These are phyloP conservation scores for Sisor rabdophorus DNA, from an alignment of 2,113 vertebrate species.

Conservation along the genomic window DNA sequence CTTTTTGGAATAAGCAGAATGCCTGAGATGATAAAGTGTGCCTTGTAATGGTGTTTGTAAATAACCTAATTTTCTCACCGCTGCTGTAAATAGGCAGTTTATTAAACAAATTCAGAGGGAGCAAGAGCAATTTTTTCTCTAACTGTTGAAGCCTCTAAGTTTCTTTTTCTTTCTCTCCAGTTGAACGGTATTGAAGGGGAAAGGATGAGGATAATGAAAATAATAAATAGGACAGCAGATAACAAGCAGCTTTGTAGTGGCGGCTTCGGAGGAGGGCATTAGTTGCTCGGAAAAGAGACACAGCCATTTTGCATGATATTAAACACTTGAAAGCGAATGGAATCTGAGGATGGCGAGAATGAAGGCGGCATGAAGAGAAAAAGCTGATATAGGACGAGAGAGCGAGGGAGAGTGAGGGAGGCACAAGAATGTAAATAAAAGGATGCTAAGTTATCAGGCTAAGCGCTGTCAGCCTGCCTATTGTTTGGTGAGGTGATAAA, in stretches of 20 bases:
- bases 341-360: constrained; percentile 57
- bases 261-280: constrained; percentile 57
- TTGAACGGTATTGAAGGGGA: constrained; percentile 46
- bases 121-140: constrained; percentile 44
- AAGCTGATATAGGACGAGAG: constrained; percentile 53
- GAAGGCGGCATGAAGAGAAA: constrained; percentile 47
- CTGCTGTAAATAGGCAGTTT: constrained; percentile 70
- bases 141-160: constrained; percentile 17
- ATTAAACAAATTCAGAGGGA: constrained; percentile 72
- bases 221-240: constrained; percentile 72
- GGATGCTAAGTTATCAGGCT: constrained; percentile 70
- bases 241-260: constrained; percentile 72
- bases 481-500: constrained; percentile 78
- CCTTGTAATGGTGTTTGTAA: constrained; percentile 71
- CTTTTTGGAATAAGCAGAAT: constrained; percentile 3
- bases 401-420: constrained; percentile 44
- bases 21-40: constrained; percentile 4
- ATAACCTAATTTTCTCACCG: constrained; percentile 66
- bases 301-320: constrained; percentile 77
- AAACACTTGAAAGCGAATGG: constrained; percentile 73
- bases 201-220: constrained; percentile 69
- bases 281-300: constrained; percentile 60
- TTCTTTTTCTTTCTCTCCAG: constrained; percentile 40
- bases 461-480: constrained; percentile 71
- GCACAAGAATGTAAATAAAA: constrained; percentile 72